Conservation (phyloP, 2,888 invertebrate genomes). For the Ochropleura leucogaster region DNA sequence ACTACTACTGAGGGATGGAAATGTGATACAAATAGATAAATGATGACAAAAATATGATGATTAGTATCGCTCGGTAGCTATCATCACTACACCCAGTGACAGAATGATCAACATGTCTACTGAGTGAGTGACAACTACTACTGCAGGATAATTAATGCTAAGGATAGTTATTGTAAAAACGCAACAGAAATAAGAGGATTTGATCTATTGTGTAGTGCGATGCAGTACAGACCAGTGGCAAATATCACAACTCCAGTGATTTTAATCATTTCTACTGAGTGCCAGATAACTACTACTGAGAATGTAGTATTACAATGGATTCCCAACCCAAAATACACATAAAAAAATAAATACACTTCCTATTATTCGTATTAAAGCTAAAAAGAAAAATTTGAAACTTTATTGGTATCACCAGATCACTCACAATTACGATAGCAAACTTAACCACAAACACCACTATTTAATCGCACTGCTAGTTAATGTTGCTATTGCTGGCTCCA, state of each 20-base stretch:
- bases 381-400: no score
- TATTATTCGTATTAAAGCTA: no score
- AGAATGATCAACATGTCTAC: slow-evolving; percentile 4
- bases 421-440: background rate
- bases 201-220: no score
- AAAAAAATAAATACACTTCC: no score
- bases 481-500: background rate
- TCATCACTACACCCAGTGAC: slow-evolving; percentile 66
- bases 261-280: no score
- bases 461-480: background rate
- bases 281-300: no score
- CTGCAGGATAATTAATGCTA: no score
- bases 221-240: background rate
- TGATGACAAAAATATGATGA: background rate
- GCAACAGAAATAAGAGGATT: background rate
- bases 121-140: slow-evolving; percentile 40
- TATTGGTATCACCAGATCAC: background rate
- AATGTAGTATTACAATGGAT: no score
- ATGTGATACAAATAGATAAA: no score
- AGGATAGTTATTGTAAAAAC: no score
- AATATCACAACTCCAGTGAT: slow-evolving; percentile 40
- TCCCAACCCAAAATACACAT: no score
- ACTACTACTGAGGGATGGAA: background rate
- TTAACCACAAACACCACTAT: background rate
- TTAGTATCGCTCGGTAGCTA: background rate